Conservation (phyloP, 2,888 invertebrate genomes). For the Lepidocyrtinus sp. region DNA sequence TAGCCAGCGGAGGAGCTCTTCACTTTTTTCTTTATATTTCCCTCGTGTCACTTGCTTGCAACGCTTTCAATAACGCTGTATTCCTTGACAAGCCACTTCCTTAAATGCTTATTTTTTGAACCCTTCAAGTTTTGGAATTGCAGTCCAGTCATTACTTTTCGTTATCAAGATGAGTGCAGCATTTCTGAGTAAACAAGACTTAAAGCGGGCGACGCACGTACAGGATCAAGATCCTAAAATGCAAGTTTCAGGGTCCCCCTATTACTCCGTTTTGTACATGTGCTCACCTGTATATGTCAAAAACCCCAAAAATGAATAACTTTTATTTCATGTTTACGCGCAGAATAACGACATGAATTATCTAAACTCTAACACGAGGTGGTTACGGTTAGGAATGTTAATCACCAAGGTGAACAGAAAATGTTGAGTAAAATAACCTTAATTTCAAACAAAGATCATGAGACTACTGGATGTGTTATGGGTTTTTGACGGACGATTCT, state of each 20-base stretch:
- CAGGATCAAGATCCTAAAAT: conserved; percentile 1
- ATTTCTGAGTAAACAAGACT: background rate
- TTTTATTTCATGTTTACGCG: no score
- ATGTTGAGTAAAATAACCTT: no score
- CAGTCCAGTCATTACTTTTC: conserved; percentile 5
- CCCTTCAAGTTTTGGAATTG: background rate
- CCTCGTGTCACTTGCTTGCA: conserved; percentile 19
- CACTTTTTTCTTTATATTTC: conserved; percentile 18
- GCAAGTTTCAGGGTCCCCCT: background rate
- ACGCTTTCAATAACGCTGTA: conserved; percentile 1
- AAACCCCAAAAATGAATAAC: no score
- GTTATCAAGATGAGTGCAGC: background rate
- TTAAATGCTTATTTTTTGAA: no score
- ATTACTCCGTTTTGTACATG: background rate
- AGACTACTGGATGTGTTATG: no score
- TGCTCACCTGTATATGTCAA: conserved; percentile 10
- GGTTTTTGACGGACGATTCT: no score
- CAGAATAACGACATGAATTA: no score
- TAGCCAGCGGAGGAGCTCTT: background rate
- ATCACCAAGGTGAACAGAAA: no score
- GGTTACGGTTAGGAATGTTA: no score
- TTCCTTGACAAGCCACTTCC: background rate
- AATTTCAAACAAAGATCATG: no score
- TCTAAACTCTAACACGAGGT: no score
- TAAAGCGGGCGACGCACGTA: background rate